Evolutionary conservation across 2,888 invertebrate genomes (phyloP).

Genomic region (Habroteleia sp.): DNA sequence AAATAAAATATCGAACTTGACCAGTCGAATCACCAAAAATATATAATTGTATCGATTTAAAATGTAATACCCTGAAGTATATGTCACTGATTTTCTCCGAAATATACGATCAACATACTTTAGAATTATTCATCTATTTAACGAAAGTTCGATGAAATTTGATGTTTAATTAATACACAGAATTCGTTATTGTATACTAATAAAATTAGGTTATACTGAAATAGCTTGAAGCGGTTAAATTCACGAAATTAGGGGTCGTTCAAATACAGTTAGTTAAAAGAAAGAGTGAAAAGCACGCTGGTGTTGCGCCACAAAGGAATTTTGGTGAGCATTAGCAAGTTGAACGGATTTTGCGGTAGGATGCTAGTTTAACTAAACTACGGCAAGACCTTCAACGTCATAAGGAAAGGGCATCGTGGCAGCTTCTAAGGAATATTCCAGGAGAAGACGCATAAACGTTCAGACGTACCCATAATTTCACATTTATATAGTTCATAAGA

Average conservation of each 20-base stretch:
- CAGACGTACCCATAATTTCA: slow-evolving; percentile 55
- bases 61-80: no score
- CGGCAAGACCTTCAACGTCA: slow-evolving; percentile 39
- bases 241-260: slow-evolving; percentile 47
- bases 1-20: no score
- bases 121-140: no score
- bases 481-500: slow-evolving; percentile 59
- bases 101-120: no score
- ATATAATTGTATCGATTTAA: no score
- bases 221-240: slow-evolving; percentile 34
- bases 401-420: slow-evolving; percentile 27
- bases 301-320: slow-evolving; percentile 50
- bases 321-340: slow-evolving; percentile 58
- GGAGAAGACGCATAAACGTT: slow-evolving; percentile 59
- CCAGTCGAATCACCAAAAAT: no score
- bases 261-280: slow-evolving; percentile 48
- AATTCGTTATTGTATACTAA: slow-evolving; percentile 20
- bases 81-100: no score
- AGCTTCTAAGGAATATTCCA: slow-evolving; percentile 68
- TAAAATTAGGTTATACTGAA: slow-evolving; percentile 44
- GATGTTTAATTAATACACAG: slow-evolving; percentile 29
- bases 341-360: slow-evolving; percentile 61
- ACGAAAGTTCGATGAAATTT: neutral
- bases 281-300: slow-evolving; percentile 28
- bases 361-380: slow-evolving; percentile 58